A percentile compares a stretch with the other conserved stretches of the same genome.
Conservation (phyloP, 2,888 invertebrate genomes). For the Acleris sparsana region DNA sequence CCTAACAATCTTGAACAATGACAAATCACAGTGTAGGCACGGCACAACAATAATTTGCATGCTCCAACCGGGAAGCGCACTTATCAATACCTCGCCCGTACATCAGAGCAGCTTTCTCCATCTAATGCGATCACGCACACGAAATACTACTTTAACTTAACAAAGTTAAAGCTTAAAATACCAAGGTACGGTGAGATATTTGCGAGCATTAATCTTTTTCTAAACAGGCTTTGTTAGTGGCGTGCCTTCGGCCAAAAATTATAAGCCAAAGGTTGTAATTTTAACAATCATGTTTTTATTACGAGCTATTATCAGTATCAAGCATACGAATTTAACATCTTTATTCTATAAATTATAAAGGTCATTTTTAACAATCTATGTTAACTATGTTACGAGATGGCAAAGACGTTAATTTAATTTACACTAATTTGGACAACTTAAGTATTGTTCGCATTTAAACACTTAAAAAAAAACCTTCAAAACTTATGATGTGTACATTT, state of each 20-base stretch:
- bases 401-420: background rate
- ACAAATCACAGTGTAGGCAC: constrained; percentile 36
- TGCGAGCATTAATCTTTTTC: constrained; percentile 37
- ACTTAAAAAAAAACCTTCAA: too few species aligned
- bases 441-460: too few species aligned
- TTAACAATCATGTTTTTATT: constrained; percentile 21
- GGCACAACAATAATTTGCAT: constrained; percentile 37
- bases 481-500: too few species aligned
- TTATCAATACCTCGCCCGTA: constrained; percentile 66
- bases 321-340: constrained; percentile 21
- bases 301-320: constrained; percentile 17
- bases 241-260: constrained; percentile 35
- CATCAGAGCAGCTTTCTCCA: constrained; percentile 71
- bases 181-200: constrained; percentile 12
- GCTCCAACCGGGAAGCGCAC: constrained; percentile 67
- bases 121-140: constrained; percentile 29
- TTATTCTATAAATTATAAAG: constrained; percentile 17
- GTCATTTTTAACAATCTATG: background rate
- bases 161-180: constrained; percentile 17
- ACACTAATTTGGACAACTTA: too few species aligned
- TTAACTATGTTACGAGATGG: background rate
- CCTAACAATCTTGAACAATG: constrained; percentile 28
- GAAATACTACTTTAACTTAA: constrained; percentile 6
- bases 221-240: constrained; percentile 23
- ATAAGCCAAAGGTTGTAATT: constrained; percentile 22